A percentile compares a stretch with the other conserved stretches of the same genome.
Conservation (phyloP, 2,888 invertebrate species). For the Dimorphilus gyrociliatus region DNA sequence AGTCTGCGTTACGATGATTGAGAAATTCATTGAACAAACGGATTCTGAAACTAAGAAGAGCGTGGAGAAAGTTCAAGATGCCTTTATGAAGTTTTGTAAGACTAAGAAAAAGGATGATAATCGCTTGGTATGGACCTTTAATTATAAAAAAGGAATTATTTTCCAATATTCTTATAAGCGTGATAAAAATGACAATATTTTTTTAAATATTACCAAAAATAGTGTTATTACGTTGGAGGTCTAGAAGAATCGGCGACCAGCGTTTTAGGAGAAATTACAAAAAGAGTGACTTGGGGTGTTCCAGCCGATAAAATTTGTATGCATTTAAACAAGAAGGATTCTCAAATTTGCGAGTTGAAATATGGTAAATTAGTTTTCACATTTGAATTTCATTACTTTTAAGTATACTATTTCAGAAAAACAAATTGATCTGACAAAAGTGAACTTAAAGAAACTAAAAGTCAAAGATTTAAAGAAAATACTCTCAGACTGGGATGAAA, state of each 20-base stretch:
- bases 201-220: too few relatives aligned
- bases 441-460: constrained; percentile 89
- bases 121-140: constrained; percentile 65
- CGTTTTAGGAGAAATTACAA: constrained; percentile 81
- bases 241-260: constrained; percentile 91
- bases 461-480: constrained; percentile 95
- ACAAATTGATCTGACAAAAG: constrained; percentile 81
- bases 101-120: constrained; percentile 71
- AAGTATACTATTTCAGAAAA: constrained; percentile 63
- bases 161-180: too few relatives aligned
- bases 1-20: constrained; percentile 62
- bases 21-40: constrained; percentile 58
- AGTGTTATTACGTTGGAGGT: constrained; percentile 96
- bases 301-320: constrained; percentile 88
- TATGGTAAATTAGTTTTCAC: constrained; percentile 47
- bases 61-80: constrained; percentile 57
- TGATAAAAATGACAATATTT: too few relatives aligned
- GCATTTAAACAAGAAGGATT: constrained; percentile 69
- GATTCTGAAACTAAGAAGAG: constrained; percentile 53
- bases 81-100: constrained; percentile 71
- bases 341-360: constrained; percentile 89
- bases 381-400: too few relatives aligned
- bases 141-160: too few relatives aligned
- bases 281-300: constrained; percentile 70
- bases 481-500: constrained; percentile 89